A percentile compares a stretch with the other conserved stretches of the same genome.
Evolutionary conservation across 1,140 invertebrate genomes (phyloP).

Genomic region (Lepidurus arcticus): DNA sequence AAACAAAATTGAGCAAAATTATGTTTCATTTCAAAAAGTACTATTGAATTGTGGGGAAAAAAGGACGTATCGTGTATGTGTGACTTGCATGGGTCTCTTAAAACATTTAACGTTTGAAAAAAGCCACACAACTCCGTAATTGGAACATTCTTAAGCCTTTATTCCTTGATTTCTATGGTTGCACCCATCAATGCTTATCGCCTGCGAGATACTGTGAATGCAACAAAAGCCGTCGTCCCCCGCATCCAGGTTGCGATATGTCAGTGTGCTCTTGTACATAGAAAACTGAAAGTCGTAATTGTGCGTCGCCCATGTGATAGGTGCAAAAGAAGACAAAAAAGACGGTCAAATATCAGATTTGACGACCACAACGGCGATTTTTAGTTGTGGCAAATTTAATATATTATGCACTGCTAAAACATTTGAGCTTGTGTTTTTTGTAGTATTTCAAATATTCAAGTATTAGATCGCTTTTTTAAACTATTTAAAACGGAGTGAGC

Average conservation of each 20-base stretch:
- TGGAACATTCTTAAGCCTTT: neutral
- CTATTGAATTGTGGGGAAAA: too few relatives aligned
- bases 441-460: neutral
- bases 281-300: neutral
- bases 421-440: neutral
- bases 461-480: too few relatives aligned
- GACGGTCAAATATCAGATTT: neutral
- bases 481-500: too few relatives aligned
- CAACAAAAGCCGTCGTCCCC: neutral
- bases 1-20: too few relatives aligned
- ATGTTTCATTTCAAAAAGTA: too few relatives aligned
- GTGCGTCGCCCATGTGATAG: conserved; percentile 1
- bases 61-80: too few relatives aligned
- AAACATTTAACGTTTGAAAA: neutral
- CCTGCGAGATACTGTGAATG: conserved; percentile 10
- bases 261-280: conserved; percentile 3
- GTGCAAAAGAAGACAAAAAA: neutral
- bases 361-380: neutral
- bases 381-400: neutral
- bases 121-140: neutral
- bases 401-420: neutral
- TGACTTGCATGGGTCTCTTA: too few relatives aligned
- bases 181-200: neutral
- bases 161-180: neutral
- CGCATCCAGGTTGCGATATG: neutral